Evolutionary conservation across 2,888 invertebrate genomes (phyloP).

Genomic region (Macaria notata): DNA sequence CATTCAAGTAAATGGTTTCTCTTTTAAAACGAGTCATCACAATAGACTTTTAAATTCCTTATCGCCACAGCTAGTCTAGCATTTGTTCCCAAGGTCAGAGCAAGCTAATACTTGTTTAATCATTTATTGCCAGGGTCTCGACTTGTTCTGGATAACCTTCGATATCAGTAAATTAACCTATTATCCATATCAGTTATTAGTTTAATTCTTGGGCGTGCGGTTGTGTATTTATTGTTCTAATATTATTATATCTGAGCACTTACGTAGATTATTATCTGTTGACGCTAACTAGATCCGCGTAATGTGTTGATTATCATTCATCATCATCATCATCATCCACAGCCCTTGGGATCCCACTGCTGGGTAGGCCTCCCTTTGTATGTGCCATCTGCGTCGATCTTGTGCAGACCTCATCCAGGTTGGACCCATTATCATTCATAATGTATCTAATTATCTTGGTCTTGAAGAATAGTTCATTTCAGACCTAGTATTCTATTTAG

Average conservation of each 20-base stretch:
- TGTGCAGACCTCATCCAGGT: no score
- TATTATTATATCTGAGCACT: no score
- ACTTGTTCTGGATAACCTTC: constrained; percentile 54
- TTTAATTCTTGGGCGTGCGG: constrained; percentile 20
- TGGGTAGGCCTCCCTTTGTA: no score
- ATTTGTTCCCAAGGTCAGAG: constrained; percentile 40
- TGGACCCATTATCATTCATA: background rate
- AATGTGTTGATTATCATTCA: background rate
- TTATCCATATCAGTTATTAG: constrained; percentile 33
- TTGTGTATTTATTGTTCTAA: background rate
- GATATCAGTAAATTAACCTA: constrained; percentile 41
- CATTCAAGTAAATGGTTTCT: constrained; percentile 9
- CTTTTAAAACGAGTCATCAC: constrained; percentile 4
- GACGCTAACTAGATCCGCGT: background rate
- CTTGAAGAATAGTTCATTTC: background rate
- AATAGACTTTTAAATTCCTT: constrained; percentile 15
- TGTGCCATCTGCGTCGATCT: no score
- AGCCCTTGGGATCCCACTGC: no score
- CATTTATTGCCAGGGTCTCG: constrained; percentile 48
- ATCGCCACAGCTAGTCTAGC: constrained; percentile 21
- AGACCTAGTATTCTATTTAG: constrained; percentile 24
- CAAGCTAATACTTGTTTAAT: constrained; percentile 34
- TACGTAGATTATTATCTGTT: no score
- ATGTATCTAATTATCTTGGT: background rate
- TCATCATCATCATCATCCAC: no score